phyloP scores from a whole-genome alignment of 2,797 vertebrate genomes.

The Leptatherina wallacei region DNA sequence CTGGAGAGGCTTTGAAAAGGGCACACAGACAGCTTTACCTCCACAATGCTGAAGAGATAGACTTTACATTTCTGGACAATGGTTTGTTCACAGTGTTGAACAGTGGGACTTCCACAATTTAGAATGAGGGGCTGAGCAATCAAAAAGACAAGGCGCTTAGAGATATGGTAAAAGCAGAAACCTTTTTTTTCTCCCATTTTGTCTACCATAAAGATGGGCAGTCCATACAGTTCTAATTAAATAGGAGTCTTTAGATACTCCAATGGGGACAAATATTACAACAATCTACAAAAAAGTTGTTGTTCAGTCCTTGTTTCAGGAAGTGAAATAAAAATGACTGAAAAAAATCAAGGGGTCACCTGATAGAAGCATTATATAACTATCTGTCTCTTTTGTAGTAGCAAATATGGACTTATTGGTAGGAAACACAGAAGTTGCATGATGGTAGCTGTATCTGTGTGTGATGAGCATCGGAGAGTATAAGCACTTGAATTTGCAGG shows the following conservation, averaged over 20 bases:
- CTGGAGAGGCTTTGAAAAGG: neutral
- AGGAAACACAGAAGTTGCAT: slow-evolving; percentile 11
- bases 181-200: neutral
- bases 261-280: neutral
- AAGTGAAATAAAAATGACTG: slow-evolving; percentile 17
- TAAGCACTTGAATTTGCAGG: neutral
- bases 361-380: slow-evolving; percentile 21
- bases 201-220: neutral
- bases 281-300: neutral
- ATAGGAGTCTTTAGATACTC: neutral
- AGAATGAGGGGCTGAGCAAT: neutral
- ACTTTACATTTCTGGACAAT: neutral
- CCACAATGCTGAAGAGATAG: neutral
- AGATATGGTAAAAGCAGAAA: neutral
- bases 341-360: slow-evolving; percentile 28
- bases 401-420: slow-evolving; percentile 9
- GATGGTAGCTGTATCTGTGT: slow-evolving; percentile 15
- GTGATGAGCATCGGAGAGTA: neutral
- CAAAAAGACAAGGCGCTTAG: neutral
- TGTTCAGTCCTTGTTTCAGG: slow-evolving; percentile 18
- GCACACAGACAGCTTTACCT: neutral
- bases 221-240: neutral
- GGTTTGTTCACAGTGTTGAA: neutral
- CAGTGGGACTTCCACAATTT: neutral
- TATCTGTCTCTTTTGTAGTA: slow-evolving; percentile 16